phyloP scores from a whole-genome alignment of 1,140 invertebrate genomes.

The Bombus ignitus region DNA sequence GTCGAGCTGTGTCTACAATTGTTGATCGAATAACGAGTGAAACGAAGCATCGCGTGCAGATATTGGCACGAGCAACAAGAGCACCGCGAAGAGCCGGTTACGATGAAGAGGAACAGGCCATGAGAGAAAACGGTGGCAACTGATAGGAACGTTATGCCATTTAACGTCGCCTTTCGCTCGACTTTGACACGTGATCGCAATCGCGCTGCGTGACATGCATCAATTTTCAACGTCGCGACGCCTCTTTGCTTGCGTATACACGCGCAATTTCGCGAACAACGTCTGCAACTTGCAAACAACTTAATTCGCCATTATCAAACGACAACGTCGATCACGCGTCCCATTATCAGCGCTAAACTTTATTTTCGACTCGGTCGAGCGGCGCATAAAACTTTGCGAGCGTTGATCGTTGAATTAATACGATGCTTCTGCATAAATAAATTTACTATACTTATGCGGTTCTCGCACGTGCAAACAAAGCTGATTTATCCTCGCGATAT shows the following conservation, averaged over 20 bases:
- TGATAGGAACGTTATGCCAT: conserved; percentile 51
- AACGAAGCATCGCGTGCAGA: background rate
- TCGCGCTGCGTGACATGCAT: conserved; percentile 53
- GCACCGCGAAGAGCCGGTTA: background rate
- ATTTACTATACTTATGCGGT: too few species aligned
- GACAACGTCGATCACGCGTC: background rate
- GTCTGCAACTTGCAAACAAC: conserved; percentile 55
- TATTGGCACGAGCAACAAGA: background rate
- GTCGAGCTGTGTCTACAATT: background rate
- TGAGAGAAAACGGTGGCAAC: background rate
- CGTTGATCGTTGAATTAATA: background rate
- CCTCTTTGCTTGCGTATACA: conserved; percentile 1
- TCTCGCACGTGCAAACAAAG: too few species aligned
- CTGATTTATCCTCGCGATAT: too few species aligned
- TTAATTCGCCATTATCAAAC: conserved; percentile 47
- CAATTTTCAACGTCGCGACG: conserved; percentile 52
- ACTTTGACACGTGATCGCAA: conserved; percentile 55
- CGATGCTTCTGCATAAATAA: background rate
- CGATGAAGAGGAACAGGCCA: background rate
- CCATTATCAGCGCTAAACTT: background rate
- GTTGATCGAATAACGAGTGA: background rate
- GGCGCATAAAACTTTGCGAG: background rate
- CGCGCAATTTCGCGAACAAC: background rate
- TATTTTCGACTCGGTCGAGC: background rate
- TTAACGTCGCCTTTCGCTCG: conserved; percentile 50